These are phyloP conservation scores for Gavialis gangeticus DNA, from an alignment of 2,113 vertebrate species.

Conservation along the genomic window DNA sequence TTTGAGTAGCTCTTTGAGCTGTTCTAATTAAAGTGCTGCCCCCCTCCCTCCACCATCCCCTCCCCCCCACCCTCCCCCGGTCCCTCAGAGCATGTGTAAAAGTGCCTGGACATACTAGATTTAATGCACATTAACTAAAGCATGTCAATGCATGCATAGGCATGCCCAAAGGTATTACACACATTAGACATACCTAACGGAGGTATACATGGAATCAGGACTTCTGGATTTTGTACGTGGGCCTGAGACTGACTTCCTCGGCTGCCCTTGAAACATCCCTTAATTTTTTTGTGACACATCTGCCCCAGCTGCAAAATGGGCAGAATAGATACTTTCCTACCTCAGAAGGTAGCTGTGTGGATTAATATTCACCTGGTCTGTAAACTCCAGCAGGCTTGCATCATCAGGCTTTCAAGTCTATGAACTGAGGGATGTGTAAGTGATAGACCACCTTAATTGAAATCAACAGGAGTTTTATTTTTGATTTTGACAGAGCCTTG, in stretches of 20 bases:
- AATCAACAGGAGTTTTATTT: background rate
- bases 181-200: background rate
- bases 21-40: no score
- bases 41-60: no score
- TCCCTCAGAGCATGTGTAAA: no score
- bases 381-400: background rate
- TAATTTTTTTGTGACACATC: background rate
- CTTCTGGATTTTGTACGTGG: background rate
- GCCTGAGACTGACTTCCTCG: background rate
- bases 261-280: background rate
- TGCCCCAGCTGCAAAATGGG: background rate
- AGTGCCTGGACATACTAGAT: background rate
- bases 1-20: no score
- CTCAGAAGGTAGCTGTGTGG: background rate
- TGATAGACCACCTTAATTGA: no score
- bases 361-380: rapidly evolving
- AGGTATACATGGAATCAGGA: background rate
- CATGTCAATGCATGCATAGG: background rate
- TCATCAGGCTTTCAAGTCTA: background rate
- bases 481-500: background rate
- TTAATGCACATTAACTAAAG: background rate
- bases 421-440: background rate
- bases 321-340: background rate
- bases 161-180: background rate
- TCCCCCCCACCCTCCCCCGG: no score